A percentile compares a stretch with the other conserved stretches of the same genome.
Evolutionary conservation across 2,797 vertebrate genomes (phyloP).

Genomic region (Etheostoma perlongum): DNA sequence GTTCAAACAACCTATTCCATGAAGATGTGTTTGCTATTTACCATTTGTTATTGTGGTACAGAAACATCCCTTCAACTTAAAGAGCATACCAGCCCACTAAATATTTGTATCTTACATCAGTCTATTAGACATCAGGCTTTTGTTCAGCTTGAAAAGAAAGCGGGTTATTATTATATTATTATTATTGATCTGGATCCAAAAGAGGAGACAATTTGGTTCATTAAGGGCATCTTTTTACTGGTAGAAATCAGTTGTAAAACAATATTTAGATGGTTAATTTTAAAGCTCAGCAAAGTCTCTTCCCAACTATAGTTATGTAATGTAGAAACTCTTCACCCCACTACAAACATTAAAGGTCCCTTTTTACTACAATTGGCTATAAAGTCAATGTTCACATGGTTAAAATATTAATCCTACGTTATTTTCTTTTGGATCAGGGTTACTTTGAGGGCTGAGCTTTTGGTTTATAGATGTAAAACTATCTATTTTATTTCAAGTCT

Average conservation of each 20-base stretch:
- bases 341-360: background rate
- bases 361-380: background rate
- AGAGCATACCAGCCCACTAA: background rate
- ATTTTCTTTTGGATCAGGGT: too few relatives aligned
- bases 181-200: constrained; percentile 2
- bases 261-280: background rate
- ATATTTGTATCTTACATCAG: background rate
- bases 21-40: background rate
- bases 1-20: background rate
- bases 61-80: background rate
- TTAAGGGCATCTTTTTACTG: background rate
- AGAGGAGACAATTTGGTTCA: background rate
- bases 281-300: constrained; percentile 2
- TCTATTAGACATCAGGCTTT: too few relatives aligned
- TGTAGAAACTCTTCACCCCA: constrained; percentile 5
- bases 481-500: background rate
- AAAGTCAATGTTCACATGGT: constrained; percentile 15
- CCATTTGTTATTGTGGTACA: background rate
- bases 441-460: background rate
- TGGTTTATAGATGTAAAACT: background rate
- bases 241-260: background rate
- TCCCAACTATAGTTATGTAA: background rate
- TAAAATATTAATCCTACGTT: background rate
- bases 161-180: background rate
- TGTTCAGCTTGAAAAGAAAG: background rate